Evolutionary conservation across 2,888 invertebrate genomes (phyloP).

Genomic region (Rhagonycha fulva): DNA sequence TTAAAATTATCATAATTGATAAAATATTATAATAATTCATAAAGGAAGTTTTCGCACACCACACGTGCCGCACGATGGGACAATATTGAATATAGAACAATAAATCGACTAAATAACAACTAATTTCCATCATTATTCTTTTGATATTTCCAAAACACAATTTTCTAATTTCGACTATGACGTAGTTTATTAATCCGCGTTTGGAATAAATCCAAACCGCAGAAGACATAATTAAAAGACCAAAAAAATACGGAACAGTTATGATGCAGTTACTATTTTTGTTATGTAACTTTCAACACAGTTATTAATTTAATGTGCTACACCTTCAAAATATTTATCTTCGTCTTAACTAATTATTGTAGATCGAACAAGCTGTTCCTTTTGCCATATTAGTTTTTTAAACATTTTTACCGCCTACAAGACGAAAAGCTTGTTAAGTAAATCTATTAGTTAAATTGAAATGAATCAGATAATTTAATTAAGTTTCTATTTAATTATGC

Average conservation of each 20-base stretch:
- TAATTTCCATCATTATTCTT: too few species aligned
- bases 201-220: too few species aligned
- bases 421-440: conserved; percentile 1
- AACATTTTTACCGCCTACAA: neutral
- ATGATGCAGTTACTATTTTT: neutral
- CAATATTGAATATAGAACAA: too few species aligned
- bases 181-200: too few species aligned
- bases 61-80: neutral
- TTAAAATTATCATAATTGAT: neutral
- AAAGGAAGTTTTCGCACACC: neutral
- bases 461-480: conserved; percentile 13
- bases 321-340: neutral
- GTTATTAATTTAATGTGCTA: neutral
- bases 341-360: neutral
- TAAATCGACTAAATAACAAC: too few species aligned
- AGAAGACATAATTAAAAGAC: too few species aligned
- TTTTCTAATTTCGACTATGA: too few species aligned
- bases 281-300: neutral
- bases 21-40: neutral
- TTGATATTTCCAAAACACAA: too few species aligned
- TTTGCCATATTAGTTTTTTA: neutral
- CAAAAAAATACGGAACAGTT: neutral
- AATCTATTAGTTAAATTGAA: neutral
- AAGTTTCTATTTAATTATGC: conserved; percentile 12
- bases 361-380: neutral